Evolutionary conservation across 2,888 invertebrate genomes (phyloP).

Genomic region (Phasia obesa): DNA sequence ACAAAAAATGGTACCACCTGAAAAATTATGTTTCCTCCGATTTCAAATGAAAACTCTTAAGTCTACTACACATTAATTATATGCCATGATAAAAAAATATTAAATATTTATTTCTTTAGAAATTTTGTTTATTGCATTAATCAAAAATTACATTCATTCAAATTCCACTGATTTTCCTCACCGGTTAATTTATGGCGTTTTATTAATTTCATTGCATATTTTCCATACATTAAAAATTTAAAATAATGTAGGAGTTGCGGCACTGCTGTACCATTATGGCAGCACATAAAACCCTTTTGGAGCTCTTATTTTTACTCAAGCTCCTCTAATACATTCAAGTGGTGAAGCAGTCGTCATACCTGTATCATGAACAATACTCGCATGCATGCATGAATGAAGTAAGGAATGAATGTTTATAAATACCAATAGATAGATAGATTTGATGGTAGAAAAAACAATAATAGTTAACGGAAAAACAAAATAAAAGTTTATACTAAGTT

Average conservation of each 20-base stretch:
- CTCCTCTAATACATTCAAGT: constrained; percentile 51
- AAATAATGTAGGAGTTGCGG: constrained; percentile 57
- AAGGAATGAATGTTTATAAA: constrained; percentile 36
- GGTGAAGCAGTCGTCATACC: constrained; percentile 32
- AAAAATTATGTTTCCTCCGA: too few species aligned
- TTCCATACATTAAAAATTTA: constrained; percentile 26
- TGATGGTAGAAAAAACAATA: constrained; percentile 10
- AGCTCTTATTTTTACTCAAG: background rate
- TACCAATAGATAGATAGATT: constrained; percentile 38
- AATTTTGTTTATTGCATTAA: constrained; percentile 25
- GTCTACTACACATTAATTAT: too few species aligned
- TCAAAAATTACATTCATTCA: constrained; percentile 6
- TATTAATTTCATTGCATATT: constrained; percentile 21
- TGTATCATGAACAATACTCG: background rate
- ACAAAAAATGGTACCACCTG: too few species aligned
- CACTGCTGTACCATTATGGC: constrained; percentile 2
- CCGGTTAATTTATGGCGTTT: constrained; percentile 46
- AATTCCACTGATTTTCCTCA: constrained; percentile 22
- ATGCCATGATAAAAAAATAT: too few species aligned
- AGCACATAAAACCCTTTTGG: constrained; percentile 56
- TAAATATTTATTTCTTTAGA: constrained; percentile 19
- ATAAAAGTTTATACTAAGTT: constrained; percentile 16
- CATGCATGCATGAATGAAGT: constrained; percentile 47
- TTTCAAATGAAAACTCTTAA: too few species aligned
- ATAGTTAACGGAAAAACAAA: constrained; percentile 29